Base-by-base conservation (phyloP, 2,797 vertebrate species). In the Tragopan temminckii region DNA sequence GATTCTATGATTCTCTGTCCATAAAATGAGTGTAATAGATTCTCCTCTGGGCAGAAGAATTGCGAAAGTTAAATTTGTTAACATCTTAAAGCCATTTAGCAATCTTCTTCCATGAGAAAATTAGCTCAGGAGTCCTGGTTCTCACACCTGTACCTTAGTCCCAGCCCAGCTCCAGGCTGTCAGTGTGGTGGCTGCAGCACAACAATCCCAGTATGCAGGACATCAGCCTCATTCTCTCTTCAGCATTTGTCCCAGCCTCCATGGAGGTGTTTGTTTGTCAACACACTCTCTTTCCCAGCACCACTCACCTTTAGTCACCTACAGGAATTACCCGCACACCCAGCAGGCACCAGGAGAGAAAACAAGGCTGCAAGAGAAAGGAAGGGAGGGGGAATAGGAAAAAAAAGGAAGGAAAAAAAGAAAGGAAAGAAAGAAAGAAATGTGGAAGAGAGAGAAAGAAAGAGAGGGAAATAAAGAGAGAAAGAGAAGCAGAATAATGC, bases 251-350 rank as follows among this genome's bases (percentile, higher is more conserved):
- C 33, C 57, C 70, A 62, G 21, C n/a, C 35, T n/a, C 29, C 6
- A 36, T 8, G 19, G 16, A 27, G 29, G 3, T 18, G 8, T 75
- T 77, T 33, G 29, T 50, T 40, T 35, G 64, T 2, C 11, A 11
- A 50, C 19, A 35, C 27, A 61, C 19, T 50, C 10, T 59, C 31
- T 23, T 31, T 38, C 33, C 29, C 2, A 4, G 27, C 45, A 76
- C 33, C 62, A 27, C 33, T 81, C 6, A 5, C 3, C 15, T 25
- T 67, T 19, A 5, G 24, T 24, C 68, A 64, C 29, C 50, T 9
- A 4, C 0, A 1, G 5, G 13, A 10, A 17, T 11, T 3, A 10
- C 36, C 36, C 52, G 63, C 48, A 67, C 55, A 31, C 20, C 46
- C 40, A 53, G 80, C 58, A 69, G 67, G 63, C 57, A 71, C 25